Evolutionary conservation across 2,888 invertebrate genomes (phyloP).

Genomic region (Acronicta psi): DNA sequence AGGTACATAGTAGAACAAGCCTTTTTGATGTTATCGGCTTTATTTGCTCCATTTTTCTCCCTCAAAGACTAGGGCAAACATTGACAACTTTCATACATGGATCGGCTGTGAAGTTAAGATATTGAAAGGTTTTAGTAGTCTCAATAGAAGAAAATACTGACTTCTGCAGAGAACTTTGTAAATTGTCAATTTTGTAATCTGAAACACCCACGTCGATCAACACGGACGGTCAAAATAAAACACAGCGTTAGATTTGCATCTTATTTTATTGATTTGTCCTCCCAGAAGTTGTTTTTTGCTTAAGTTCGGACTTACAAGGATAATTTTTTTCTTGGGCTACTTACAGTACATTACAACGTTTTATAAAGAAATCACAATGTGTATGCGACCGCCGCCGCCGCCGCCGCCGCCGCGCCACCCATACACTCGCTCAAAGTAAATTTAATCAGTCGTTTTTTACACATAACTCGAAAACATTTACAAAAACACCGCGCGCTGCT

Average conservation of each 20-base stretch:
- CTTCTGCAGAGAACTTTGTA: no score
- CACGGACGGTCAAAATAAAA: slow-evolving; percentile 69
- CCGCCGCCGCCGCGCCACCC: slow-evolving; percentile 67
- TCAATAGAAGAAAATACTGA: no score
- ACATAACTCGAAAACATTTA: slow-evolving; percentile 77
- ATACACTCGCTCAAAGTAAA: slow-evolving; percentile 72
- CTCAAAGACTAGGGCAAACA: no score
- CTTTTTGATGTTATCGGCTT: not conserved
- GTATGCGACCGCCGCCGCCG: slow-evolving; percentile 72
- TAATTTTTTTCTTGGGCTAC: slow-evolving; percentile 87
- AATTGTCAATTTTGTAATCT: not conserved
- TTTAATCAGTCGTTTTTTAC: slow-evolving; percentile 85
- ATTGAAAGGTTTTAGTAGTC: no score
- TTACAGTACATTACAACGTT: slow-evolving; percentile 85
- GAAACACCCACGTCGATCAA: slow-evolving; percentile 1
- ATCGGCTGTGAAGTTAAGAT: no score
- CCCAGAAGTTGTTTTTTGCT: slow-evolving; percentile 82
- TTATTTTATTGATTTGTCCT: slow-evolving; percentile 88
- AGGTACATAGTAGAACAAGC: slow-evolving; percentile 28
- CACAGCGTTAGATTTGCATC: slow-evolving; percentile 80
- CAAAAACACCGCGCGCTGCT: slow-evolving; percentile 58
- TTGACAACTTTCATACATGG: no score
- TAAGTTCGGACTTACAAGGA: slow-evolving; percentile 85
- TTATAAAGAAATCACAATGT: slow-evolving; percentile 89
- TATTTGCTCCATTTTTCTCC: not conserved